phyloP scores from a whole-genome alignment of 2,888 invertebrate genomes.

The Acanthosepion esculentum region DNA sequence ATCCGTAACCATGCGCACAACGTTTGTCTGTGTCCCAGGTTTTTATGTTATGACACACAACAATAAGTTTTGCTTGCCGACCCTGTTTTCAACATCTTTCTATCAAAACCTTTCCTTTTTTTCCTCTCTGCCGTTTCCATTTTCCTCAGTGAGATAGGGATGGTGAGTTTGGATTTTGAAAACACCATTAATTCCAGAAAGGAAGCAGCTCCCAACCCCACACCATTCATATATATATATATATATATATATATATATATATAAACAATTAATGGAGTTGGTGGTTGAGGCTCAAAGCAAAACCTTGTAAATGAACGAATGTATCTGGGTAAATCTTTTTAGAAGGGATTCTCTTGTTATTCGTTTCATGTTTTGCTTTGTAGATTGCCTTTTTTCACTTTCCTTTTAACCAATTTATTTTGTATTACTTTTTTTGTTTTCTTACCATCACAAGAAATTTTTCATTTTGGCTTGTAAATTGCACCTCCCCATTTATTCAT shows the following conservation, averaged over 20 bases:
- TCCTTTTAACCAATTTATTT: neutral
- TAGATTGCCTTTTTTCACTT: neutral
- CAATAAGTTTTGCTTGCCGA: no score
- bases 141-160: neutral
- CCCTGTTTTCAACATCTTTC: no score
- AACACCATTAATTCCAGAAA: neutral
- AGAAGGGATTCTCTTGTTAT: neutral
- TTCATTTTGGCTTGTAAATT: neutral
- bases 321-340: neutral
- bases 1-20: no score
- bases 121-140: no score
- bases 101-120: no score
- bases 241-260: neutral
- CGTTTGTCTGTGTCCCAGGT: no score
- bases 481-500: neutral
- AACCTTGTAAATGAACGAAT: neutral
- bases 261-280: neutral
- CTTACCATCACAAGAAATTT: neutral
- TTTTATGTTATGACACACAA: no score
- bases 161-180: neutral
- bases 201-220: neutral
- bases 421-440: neutral
- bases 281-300: neutral
- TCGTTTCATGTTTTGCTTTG: conserved; percentile 20
- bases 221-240: neutral